Conservation (phyloP, 2,888 invertebrate species). For the Acrobasis consociella region DNA sequence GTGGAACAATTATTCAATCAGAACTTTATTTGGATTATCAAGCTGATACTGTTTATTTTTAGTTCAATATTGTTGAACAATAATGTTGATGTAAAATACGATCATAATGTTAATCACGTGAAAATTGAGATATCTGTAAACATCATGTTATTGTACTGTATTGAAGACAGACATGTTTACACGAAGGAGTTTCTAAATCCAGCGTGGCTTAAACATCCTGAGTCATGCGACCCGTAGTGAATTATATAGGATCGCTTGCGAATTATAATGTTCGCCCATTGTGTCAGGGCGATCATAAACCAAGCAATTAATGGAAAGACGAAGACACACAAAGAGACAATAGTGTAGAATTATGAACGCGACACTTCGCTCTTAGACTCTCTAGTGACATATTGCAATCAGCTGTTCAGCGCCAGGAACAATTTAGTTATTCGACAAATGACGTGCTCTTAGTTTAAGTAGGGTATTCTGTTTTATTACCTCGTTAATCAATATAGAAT, state of each 20-base stretch:
- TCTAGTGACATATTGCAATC: constrained; percentile 54
- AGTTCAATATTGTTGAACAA: not conserved
- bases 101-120: not conserved
- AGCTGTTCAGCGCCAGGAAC: constrained; percentile 38
- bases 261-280: constrained; percentile 29
- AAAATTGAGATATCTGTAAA: constrained; percentile 9
- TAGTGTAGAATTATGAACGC: constrained; percentile 55
- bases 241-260: constrained; percentile 19
- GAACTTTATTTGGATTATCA: constrained; percentile 21
- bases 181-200: constrained; percentile 19
- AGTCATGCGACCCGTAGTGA: constrained; percentile 21
- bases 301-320: constrained; percentile 58
- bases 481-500: constrained; percentile 15
- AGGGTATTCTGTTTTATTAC: constrained; percentile 18
- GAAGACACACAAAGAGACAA: constrained; percentile 65
- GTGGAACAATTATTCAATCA: constrained; percentile 30
- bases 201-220: constrained; percentile 26
- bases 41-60: constrained; percentile 13
- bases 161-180: constrained; percentile 18
- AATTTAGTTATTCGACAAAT: constrained; percentile 19
- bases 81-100: constrained; percentile 5
- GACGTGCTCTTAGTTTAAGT: constrained; percentile 18
- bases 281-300: constrained; percentile 62
- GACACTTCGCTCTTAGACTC: constrained; percentile 45
- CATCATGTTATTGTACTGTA: constrained; percentile 2